These are phyloP conservation scores for Heliconius melpomene DNA, from an alignment of 1,140 invertebrate species.

Conservation along the genomic window DNA sequence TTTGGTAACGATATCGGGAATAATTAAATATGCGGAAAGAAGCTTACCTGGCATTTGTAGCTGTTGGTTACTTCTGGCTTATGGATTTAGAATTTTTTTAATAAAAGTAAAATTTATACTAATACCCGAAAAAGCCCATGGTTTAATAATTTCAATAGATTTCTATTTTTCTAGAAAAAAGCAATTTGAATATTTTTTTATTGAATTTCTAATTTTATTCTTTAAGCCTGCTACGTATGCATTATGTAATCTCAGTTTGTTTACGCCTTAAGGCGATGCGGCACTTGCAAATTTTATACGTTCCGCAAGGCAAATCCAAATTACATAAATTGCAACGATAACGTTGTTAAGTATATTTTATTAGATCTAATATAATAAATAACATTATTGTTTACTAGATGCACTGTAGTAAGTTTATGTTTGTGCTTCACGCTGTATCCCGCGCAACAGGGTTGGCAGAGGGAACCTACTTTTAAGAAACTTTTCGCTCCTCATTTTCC, in stretches of 20 bases:
- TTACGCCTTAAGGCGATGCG: constrained; percentile 5
- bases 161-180: background rate
- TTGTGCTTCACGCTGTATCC: no score
- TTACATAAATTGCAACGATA: constrained; percentile 9
- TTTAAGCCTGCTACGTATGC: background rate
- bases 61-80: constrained; percentile 4
- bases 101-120: background rate
- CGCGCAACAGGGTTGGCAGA: no score
- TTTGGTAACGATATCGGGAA: constrained; percentile 7
- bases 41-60: constrained; percentile 15
- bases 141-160: background rate
- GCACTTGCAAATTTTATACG: constrained; percentile 8
- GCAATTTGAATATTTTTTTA: no score
- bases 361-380: background rate
- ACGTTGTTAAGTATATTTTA: constrained; percentile 1
- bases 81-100: background rate
- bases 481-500: no score
- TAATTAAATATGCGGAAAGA: constrained; percentile 14
- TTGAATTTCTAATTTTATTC: background rate
- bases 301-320: constrained; percentile 1
- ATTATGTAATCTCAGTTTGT: background rate
- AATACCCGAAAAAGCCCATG: background rate
- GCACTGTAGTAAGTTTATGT: no score
- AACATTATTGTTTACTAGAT: no score
- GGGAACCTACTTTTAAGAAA: no score